Percentiles rank a stretch among this genome's conserved stretches.
Evolutionary conservation across 2,113 vertebrate genomes (phyloP).

Genomic region (Pseudolaguvia tuberculata): DNA sequence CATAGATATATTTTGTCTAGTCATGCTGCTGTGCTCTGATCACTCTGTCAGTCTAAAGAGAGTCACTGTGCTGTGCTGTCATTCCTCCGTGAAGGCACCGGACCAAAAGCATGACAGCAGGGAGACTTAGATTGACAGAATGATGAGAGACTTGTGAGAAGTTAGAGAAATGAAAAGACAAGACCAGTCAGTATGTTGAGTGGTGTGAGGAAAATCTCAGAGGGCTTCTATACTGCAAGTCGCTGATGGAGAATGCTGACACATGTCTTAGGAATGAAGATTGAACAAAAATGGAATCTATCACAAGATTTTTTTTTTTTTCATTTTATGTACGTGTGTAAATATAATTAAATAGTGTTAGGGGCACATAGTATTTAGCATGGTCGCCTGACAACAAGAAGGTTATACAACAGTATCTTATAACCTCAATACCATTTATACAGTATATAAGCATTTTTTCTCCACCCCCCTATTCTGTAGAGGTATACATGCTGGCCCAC

Average conservation of each 20-base stretch:
- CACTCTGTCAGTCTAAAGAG: constrained; percentile 57
- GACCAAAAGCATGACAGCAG: constrained; percentile 13
- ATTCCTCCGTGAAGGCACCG: not conserved
- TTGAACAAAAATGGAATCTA: not conserved
- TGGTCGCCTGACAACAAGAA: no score
- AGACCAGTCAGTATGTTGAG: constrained; percentile 7
- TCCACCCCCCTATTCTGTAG: no score
- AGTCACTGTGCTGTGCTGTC: constrained; percentile 6
- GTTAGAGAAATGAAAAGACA: constrained; percentile 16
- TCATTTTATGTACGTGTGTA: no score
- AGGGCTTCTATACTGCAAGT: not conserved
- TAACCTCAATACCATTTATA: no score
- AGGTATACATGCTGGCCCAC: no score
- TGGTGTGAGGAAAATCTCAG: constrained; percentile 1
- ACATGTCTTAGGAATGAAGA: not conserved
- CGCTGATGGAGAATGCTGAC: constrained; percentile 3
- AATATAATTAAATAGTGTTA: no score
- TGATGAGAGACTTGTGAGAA: constrained; percentile 14
- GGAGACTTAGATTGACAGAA: constrained; percentile 15
- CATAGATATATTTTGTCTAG: constrained; percentile 45
- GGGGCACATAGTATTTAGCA: no score
- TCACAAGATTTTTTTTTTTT: no score
- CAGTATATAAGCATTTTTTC: no score
- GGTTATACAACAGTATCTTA: no score
- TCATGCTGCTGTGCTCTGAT: constrained; percentile 58